A percentile compares a stretch with the other conserved stretches of the same genome.
Evolutionary conservation across 2,888 invertebrate species (phyloP).

Genomic region (Oegoconia quadripuncta): DNA sequence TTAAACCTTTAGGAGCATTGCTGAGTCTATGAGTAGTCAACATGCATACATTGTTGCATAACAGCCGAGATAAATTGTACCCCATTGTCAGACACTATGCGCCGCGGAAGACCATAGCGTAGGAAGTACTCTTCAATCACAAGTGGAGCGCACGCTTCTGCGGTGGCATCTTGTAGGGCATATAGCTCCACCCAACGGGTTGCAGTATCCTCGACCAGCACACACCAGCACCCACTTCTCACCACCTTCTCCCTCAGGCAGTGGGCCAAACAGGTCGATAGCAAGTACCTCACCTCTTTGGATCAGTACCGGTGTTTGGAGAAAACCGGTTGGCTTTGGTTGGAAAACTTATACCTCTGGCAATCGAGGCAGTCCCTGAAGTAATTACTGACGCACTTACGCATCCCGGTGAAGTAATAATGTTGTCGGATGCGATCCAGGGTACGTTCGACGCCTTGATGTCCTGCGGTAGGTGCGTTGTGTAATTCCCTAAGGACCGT

Average conservation of each 20-base stretch:
- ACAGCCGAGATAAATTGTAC: slow-evolving; percentile 25
- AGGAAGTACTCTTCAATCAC: slow-evolving; percentile 23
- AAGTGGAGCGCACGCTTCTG: slow-evolving; percentile 17
- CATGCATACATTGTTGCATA: slow-evolving; percentile 28
- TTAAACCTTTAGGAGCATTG: slow-evolving; percentile 12
- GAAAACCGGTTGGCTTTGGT: slow-evolving; percentile 6
- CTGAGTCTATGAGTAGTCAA: slow-evolving; percentile 6
- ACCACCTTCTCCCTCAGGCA: slow-evolving; percentile 16
- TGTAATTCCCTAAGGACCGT: slow-evolving; percentile 17
- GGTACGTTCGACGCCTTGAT: slow-evolving; percentile 20
- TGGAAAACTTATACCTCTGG: slow-evolving; percentile 4
- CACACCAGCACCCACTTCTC: slow-evolving; percentile 19
- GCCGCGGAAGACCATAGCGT: slow-evolving; percentile 23
- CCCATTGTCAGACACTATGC: slow-evolving; percentile 26
- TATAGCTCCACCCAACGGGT: slow-evolving; percentile 23
- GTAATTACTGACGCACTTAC: slow-evolving; percentile 6
- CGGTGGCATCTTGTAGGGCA: slow-evolving; percentile 18
- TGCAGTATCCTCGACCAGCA: slow-evolving; percentile 23
- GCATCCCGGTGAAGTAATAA: slow-evolving; percentile 11
- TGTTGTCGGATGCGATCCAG: slow-evolving; percentile 9
- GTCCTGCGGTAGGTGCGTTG: slow-evolving; percentile 20
- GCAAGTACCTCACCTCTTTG: slow-evolving; percentile 20
- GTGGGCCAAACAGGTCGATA: slow-evolving; percentile 25
- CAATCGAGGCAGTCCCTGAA: slow-evolving; percentile 11
- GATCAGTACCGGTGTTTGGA: slow-evolving; percentile 9